Evolutionary conservation across 2,888 invertebrate genomes (phyloP).

Genomic region (Smittia aterrima): DNA sequence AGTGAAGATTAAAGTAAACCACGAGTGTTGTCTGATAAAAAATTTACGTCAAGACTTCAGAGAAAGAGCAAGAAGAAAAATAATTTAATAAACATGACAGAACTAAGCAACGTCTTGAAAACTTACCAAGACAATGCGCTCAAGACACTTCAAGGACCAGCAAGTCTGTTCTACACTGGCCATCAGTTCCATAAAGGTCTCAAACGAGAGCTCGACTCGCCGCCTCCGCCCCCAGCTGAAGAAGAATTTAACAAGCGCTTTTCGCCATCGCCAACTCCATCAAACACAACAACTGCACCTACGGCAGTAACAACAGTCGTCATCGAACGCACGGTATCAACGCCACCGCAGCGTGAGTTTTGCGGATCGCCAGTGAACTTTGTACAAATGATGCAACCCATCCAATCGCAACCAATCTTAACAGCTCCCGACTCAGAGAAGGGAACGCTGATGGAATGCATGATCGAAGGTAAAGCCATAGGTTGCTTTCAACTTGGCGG

Average conservation of each 20-base stretch:
- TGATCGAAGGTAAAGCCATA: constrained; percentile 86
- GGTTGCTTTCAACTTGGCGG: constrained; percentile 96
- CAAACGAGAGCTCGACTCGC: constrained; percentile 43
- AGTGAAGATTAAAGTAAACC: no score
- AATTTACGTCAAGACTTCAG: background rate
- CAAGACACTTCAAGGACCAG: constrained; percentile 86
- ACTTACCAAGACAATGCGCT: constrained; percentile 92
- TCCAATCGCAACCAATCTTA: constrained; percentile 68
- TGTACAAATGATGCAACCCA: constrained; percentile 46
- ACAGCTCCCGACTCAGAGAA: constrained; percentile 77
- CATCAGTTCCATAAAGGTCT: constrained; percentile 49
- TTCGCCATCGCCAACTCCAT: constrained; percentile 52
- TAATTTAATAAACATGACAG: constrained; percentile 57
- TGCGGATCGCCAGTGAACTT: constrained; percentile 48
- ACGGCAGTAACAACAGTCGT: constrained; percentile 45
- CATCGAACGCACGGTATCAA: constrained; percentile 42
- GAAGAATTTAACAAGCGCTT: constrained; percentile 43
- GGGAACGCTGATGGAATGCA: constrained; percentile 83
- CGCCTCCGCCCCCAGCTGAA: constrained; percentile 40
- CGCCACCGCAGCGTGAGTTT: constrained; percentile 54
- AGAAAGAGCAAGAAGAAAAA: background rate
- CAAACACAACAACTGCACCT: constrained; percentile 48
- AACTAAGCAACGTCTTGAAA: constrained; percentile 89
- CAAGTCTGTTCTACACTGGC: constrained; percentile 56
- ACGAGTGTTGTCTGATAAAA: no score